Evolutionary conservation across 2,888 invertebrate species (phyloP).

Genomic region (Andrena hattorfiana): DNA sequence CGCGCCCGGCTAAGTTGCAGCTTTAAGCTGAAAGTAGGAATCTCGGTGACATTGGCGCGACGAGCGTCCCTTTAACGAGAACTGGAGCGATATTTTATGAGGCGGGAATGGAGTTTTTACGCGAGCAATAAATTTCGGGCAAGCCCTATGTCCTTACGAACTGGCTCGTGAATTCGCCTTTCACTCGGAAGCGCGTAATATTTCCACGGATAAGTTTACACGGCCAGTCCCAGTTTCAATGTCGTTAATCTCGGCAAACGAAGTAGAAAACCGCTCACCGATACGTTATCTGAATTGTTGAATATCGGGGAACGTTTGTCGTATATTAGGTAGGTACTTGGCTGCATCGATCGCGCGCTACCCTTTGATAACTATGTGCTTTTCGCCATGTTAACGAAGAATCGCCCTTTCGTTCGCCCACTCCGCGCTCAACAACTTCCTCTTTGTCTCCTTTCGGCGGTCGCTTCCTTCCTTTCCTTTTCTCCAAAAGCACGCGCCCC

Average conservation of each 20-base stretch:
- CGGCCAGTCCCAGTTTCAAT: background rate
- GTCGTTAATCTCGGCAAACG: conserved; percentile 9
- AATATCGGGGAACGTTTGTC: background rate
- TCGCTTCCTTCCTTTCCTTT: background rate
- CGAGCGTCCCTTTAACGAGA: background rate
- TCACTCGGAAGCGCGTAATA: conserved; percentile 1
- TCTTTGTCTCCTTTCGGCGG: background rate
- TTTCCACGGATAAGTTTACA: conserved; percentile 2
- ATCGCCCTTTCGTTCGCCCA: conserved; percentile 9
- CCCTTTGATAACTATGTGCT: background rate
- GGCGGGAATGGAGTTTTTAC: background rate
- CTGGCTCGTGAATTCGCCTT: conserved; percentile 6
- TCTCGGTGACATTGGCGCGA: background rate
- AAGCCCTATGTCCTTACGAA: background rate
- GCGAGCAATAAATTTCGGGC: conserved; percentile 4
- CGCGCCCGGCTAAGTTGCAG: background rate
- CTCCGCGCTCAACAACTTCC: background rate
- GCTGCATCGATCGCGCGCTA: background rate
- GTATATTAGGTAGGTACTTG: conserved; percentile 3
- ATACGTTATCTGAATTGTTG: background rate
- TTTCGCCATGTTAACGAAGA: conserved; percentile 5
- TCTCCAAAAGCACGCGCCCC: background rate
- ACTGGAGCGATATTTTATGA: background rate
- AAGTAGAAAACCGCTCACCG: background rate
- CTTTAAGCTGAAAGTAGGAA: no score